Evolutionary conservation across 2,888 invertebrate genomes (phyloP).

Genomic region (Polyploca ridens): DNA sequence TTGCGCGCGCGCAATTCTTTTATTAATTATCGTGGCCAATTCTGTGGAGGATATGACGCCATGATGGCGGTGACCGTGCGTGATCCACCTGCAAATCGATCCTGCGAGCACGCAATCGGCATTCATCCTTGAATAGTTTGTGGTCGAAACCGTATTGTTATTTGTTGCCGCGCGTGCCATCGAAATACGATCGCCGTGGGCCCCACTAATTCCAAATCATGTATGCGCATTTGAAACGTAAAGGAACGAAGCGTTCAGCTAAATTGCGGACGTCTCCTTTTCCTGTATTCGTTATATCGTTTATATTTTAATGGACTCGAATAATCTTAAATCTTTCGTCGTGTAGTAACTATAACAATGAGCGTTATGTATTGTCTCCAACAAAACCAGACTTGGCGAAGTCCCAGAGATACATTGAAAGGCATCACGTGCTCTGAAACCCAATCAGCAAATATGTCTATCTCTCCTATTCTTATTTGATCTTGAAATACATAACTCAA

Average conservation of each 20-base stretch:
- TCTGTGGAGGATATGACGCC: constrained; percentile 81
- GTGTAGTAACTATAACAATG: constrained; percentile 7
- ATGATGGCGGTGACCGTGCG: constrained; percentile 69
- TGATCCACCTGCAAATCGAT: constrained; percentile 76
- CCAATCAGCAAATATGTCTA: neutral
- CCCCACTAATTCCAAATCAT: constrained; percentile 32
- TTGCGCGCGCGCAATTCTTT: constrained; percentile 76
- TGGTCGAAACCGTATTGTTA: constrained; percentile 56
- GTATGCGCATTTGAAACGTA: constrained; percentile 46
- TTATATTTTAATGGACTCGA: constrained; percentile 21
- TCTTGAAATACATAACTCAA: constrained; percentile 6
- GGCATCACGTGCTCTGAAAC: constrained; percentile 4
- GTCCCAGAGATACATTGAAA: constrained; percentile 5
- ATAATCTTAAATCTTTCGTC: neutral
- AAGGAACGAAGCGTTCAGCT: constrained; percentile 39
- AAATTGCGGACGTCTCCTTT: constrained; percentile 29
- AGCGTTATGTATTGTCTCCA: neutral
- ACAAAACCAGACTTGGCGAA: constrained; percentile 8
- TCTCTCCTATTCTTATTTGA: constrained; percentile 9
- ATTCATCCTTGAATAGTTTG: constrained; percentile 75
- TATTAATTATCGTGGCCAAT: constrained; percentile 81
- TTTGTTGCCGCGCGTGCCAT: constrained; percentile 47
- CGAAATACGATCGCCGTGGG: constrained; percentile 35
- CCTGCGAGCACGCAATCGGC: constrained; percentile 63
- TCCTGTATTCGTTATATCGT: constrained; percentile 26